Conservation (phyloP, 2,797 vertebrate genomes). For the Melopsittacus undulatus region DNA sequence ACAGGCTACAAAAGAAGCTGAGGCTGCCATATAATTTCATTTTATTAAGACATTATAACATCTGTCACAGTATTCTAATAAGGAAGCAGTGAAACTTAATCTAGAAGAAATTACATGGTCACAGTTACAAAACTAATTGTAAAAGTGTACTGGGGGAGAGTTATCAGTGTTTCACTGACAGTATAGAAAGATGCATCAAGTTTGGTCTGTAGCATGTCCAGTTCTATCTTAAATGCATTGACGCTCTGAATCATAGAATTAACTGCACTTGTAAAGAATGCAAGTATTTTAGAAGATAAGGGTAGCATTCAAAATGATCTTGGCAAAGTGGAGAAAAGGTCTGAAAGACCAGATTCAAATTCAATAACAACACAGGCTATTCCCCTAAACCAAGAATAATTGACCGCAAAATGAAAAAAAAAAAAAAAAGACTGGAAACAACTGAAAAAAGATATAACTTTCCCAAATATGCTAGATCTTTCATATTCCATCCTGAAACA, state of each 20-base stretch:
- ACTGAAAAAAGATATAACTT: not conserved
- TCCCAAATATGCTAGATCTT: not conserved
- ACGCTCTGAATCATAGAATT: not conserved
- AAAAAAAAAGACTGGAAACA: not conserved
- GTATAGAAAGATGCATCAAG: not conserved
- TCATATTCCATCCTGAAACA: not conserved
- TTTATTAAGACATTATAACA: slow-evolving; percentile 8
- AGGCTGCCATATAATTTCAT: slow-evolving; percentile 4
- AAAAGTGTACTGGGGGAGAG: not conserved
- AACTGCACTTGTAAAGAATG: not conserved
- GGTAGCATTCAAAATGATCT: not conserved
- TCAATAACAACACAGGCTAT: not conserved
- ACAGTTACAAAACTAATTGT: not conserved
- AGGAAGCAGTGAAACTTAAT: not conserved
- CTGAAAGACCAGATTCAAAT: not conserved
- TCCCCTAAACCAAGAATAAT: not conserved
- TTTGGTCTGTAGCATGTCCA: not conserved
- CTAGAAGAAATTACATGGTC: not conserved
- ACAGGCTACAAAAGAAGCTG: not conserved
- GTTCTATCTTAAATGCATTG: not conserved
- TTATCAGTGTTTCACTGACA: not conserved
- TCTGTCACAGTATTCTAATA: not conserved
- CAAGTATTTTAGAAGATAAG: not conserved
- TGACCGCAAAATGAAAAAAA: not conserved
- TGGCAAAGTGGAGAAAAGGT: not conserved